Base-by-base conservation (phyloP, 2,888 invertebrate species). In the Hermodice carunculata region DNA sequence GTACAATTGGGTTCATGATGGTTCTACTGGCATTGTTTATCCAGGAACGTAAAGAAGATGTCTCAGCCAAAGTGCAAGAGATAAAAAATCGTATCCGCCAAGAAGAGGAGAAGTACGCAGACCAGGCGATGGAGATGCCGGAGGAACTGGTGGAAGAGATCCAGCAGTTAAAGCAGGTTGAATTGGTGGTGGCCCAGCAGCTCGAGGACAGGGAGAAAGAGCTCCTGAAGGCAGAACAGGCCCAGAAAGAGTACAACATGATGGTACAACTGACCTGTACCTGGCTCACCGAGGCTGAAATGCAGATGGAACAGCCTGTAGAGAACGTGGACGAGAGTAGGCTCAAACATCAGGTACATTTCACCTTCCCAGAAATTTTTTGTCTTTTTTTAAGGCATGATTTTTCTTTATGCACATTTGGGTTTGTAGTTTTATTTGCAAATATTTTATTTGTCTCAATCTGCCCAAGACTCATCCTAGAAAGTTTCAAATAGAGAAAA, bases 191-290 rank as follows among this genome's bases (percentile, higher is more conserved):
- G 26, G 63, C 52, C 19, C 54, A 61, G 29, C 62, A 67, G 46
- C 74, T 80, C 72, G 71, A 73, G 52, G 67, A 69, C 40, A 78
- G 77, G 53, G 76, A 76, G 59, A 75, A 78, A 52, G 75, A 78
- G 66, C 61, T 82, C 59, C 66, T 74, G 4, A 73, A 78, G 57
- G 66, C 81, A 53, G 68, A 76, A 63, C 73, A 71, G 40, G 78
- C 78, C 56, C 64, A 79, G 17, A 66, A 75, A 51, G 74, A 74
- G 28, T 79, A 75, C 58, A 67, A 60, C 5, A 58, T 65, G 31
- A 66, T 71, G 19, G 68, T 78, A 46, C 63, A 68, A 6, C 54
- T 66, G 14, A 76, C 79, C 19, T 66, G 72, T 1, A 64, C 64
- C 5, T 80, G 80, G 81, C 71, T 82, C 40, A 70, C 71, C 5